A percentile compares a stretch with the other conserved stretches of the same genome.
Evolutionary conservation across 2,888 invertebrate genomes (phyloP).

Genomic region (Mantis religiosa): DNA sequence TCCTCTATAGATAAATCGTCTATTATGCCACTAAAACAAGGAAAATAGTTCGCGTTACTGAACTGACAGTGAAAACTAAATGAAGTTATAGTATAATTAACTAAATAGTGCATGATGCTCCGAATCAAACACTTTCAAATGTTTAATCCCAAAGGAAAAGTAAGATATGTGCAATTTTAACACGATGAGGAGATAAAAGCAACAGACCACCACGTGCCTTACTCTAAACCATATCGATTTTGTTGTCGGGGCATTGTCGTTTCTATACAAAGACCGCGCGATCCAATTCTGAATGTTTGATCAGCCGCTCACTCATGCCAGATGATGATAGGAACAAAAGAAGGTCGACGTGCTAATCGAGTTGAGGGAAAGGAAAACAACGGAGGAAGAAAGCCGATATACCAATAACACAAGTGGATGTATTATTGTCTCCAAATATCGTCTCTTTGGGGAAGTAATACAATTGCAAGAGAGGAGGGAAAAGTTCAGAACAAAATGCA

Average conservation of each 20-base stretch:
- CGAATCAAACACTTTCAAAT: too few species aligned
- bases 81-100: too few species aligned
- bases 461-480: too few species aligned
- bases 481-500: too few species aligned
- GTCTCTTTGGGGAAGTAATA: neutral
- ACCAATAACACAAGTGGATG: neutral
- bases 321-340: neutral
- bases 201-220: neutral
- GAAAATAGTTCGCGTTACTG: too few species aligned
- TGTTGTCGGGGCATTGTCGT: neutral
- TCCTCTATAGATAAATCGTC: too few species aligned
- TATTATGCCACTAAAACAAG: too few species aligned
- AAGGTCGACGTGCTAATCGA: neutral
- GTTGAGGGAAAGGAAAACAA: neutral
- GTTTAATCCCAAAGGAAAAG: too few species aligned
- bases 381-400: neutral
- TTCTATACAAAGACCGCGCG: neutral
- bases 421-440: neutral
- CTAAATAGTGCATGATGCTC: too few species aligned
- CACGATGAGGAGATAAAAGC: too few species aligned
- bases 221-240: neutral
- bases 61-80: too few species aligned
- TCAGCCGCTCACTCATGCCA: neutral
- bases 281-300: neutral
- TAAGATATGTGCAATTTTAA: too few species aligned